These are phyloP conservation scores for Albula glossodonta DNA, from an alignment of 2,113 vertebrate species.

Conservation along the genomic window DNA sequence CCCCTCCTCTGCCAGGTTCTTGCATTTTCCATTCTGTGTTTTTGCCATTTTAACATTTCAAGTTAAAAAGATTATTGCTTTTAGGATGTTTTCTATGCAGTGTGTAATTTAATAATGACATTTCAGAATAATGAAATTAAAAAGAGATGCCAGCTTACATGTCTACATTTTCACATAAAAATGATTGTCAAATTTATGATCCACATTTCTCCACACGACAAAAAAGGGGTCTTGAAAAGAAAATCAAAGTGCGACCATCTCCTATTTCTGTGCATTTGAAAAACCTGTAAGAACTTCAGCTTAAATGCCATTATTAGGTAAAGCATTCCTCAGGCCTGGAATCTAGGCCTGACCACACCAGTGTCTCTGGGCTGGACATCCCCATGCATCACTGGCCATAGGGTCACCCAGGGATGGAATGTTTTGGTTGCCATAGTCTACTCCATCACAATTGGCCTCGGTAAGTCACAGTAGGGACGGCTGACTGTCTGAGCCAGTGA, in stretches of 20 bases:
- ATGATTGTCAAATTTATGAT: neutral
- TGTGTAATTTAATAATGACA: slow-evolving; percentile 24
- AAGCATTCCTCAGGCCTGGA: no score
- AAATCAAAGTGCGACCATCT: neutral
- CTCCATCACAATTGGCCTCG: no score
- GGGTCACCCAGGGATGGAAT: no score
- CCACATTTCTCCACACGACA: neutral
- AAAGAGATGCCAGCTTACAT: neutral
- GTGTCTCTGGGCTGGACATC: no score
- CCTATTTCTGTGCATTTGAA: no score
- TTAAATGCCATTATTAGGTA: no score
- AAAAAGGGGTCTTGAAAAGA: neutral
- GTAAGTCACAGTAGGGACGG: no score
- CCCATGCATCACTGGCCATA: no score
- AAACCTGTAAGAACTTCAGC: no score
- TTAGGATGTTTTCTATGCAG: neutral
- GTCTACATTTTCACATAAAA: neutral
- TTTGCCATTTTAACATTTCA: neutral
- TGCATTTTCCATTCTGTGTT: neutral
- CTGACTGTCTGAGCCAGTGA: no score
- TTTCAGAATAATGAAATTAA: slow-evolving; percentile 31
- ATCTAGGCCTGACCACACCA: no score
- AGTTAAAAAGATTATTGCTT: neutral
- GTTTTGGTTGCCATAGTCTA: no score
- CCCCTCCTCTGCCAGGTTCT: neutral